Base-by-base conservation (phyloP, 2,888 invertebrate genomes). In the Rotaria sp. region DNA sequence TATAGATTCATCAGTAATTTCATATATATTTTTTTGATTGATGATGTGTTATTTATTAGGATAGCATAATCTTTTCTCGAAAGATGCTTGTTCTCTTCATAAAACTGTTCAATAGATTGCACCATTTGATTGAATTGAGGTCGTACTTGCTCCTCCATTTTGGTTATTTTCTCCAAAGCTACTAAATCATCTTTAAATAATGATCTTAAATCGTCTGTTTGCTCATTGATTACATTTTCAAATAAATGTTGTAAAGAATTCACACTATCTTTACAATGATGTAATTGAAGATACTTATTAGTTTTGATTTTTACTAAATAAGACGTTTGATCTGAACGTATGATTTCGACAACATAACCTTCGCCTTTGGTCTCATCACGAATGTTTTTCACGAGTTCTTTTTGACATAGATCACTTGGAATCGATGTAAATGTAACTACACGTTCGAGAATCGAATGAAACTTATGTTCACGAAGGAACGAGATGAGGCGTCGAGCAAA, bases 261-360 rank as follows among this genome's bases (percentile, higher is more conserved):
- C 1, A 21, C 18, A 11, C 11, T 41, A 11, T 35, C 10, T 41
- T 21, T 35, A 3, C 24, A 26, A 75, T 75, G 75, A 26, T 41
- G 35, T 26, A 75, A 41, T 7, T 38, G 21, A 10, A 75, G 38
- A 75, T 75, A 75, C 41, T 41, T 75, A 10, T 41, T 8, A 41
- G 38, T 75, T 75, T 75, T 75, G 18, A 75, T 41, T 26, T 75
- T 75, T 2, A 75, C 75, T 24, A 75, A 75, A 75, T 75, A 75
- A 11, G 38, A 41, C 5, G 35, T 24, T 10, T 75, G 41, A 24
- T 75, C 38, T 75, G 75, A 3, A 41, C 41, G 38, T 24, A 75
- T 75, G 5, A 75, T 41, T 75, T 75, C 75, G 5, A 75, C 13
- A 35, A 75, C 75, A 75, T 75, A 75, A 24, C 75, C 75, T 75